phyloP scores from a whole-genome alignment of 92 coral and sea anemone species.

The Hydrozoanthus gracilis region DNA sequence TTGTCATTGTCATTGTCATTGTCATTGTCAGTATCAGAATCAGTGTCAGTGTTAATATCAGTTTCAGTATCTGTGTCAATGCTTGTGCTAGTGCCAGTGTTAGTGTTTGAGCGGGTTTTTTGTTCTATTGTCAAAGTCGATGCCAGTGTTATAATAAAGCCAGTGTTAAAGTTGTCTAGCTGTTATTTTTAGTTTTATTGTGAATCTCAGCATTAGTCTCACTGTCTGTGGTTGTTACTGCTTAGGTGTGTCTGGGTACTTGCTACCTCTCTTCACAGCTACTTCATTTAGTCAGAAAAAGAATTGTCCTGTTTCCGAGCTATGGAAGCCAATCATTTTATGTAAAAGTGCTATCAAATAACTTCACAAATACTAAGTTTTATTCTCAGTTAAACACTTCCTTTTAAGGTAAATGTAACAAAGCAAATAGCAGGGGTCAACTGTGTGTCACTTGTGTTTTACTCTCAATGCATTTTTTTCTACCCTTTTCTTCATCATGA shows the following conservation, averaged over 20 bases:
- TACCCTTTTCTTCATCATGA: neutral
- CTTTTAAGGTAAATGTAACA: neutral
- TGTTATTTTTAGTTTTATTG: too few species aligned
- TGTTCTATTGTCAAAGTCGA: constrained; percentile 12
- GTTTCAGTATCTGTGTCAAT: neutral
- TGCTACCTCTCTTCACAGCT: too few species aligned
- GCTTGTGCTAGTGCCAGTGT: neutral
- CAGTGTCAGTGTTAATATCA: too few species aligned
- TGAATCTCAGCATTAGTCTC: too few species aligned
- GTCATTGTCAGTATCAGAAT: too few species aligned
- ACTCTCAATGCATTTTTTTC: neutral
- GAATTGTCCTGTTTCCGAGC: too few species aligned
- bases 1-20: neutral
- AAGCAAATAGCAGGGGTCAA: neutral
- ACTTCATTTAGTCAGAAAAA: too few species aligned
- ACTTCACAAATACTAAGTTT: too few species aligned
- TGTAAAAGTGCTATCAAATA: neutral
- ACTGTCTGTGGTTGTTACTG: too few species aligned
- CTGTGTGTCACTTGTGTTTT: neutral
- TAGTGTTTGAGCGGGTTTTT: constrained; percentile 4
- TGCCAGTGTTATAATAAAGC: constrained; percentile 31
- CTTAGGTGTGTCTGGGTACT: too few species aligned
- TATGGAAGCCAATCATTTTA: too few species aligned
- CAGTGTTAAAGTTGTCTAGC: too few species aligned
- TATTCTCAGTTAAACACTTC: neutral